phyloP scores from a whole-genome alignment of 2,797 vertebrate species.

The Rhinatrema bivittatum region DNA sequence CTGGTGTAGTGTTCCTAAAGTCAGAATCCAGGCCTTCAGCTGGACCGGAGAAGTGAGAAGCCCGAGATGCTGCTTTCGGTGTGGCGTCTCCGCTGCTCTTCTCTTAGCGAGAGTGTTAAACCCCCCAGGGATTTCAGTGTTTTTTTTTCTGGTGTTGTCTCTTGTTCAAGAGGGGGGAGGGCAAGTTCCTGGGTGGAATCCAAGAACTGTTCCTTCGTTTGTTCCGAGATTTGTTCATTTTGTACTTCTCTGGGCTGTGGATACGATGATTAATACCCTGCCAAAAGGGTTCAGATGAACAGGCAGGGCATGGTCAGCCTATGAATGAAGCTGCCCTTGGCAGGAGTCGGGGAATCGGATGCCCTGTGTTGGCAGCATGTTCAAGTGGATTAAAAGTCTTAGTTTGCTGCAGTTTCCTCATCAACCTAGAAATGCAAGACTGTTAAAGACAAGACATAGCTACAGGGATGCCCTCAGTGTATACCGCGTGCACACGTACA shows the following conservation, averaged over 20 bases:
- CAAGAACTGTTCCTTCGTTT: constrained; percentile 46
- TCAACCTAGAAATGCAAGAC: too few species aligned
- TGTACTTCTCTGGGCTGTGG: constrained; percentile 30
- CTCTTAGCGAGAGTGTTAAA: too few species aligned
- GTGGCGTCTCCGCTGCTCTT: neutral
- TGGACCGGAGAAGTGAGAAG: neutral
- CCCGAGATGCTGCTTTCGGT: neutral
- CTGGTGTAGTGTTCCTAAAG: too few species aligned
- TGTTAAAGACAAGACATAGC: too few species aligned
- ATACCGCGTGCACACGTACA: too few species aligned
- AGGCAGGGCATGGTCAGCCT: constrained; percentile 4
- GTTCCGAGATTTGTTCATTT: constrained; percentile 49
- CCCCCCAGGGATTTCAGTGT: constrained; percentile 24
- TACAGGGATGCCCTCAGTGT: too few species aligned
- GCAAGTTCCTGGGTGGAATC: constrained; percentile 35
- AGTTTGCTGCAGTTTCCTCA: too few species aligned
- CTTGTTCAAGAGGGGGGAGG: constrained; percentile 20
- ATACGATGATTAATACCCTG: constrained; percentile 13
- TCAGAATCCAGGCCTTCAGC: too few species aligned
- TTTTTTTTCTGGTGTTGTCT: constrained; percentile 42
- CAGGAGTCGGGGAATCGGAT: neutral
- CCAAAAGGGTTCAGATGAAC: constrained; percentile 18
- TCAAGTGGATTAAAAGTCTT: too few species aligned
- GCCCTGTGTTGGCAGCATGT: too few species aligned
- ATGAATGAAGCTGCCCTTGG: constrained; percentile 2